phyloP scores from a whole-genome alignment of 2,797 vertebrate species.

The Acanthurus tractus region DNA sequence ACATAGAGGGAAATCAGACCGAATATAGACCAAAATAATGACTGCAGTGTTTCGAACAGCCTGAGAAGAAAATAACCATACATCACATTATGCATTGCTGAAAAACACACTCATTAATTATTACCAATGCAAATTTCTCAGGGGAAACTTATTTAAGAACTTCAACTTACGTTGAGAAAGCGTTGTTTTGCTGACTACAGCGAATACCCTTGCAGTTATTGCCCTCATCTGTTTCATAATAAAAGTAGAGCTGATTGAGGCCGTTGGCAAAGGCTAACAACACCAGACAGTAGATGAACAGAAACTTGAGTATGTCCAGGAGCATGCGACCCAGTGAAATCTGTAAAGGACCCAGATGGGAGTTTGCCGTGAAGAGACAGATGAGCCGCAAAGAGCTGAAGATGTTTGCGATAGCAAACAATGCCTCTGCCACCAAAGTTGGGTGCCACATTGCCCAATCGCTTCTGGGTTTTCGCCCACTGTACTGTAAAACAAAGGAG shows the following conservation, averaged over 20 bases:
- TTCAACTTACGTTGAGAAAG: constrained; percentile 95
- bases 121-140: constrained; percentile 29
- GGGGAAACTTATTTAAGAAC: constrained; percentile 23
- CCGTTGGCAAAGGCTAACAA: constrained; percentile 97
- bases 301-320: constrained; percentile 98
- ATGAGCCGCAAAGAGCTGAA: constrained; percentile 98
- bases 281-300: constrained; percentile 99
- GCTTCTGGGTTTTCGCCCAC: constrained; percentile 80
- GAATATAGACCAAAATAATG: constrained; percentile 98
- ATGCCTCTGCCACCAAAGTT: constrained; percentile 94
- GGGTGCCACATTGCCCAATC: constrained; percentile 97
- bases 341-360: constrained; percentile 97
- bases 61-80: constrained; percentile 78
- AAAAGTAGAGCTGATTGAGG: constrained; percentile 97
- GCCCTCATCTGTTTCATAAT: constrained; percentile 84
- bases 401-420: constrained; percentile 98
- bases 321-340: constrained; percentile 98
- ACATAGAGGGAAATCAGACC: constrained; percentile 96
- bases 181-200: constrained; percentile 94
- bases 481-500: constrained; percentile 86
- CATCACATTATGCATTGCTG: constrained; percentile 2
- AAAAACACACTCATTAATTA: constrained; percentile 22
- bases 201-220: constrained; percentile 92
- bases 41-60: constrained; percentile 96
- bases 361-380: constrained; percentile 98